Percentiles rank a stretch among this genome's conserved stretches.
phyloP scores from a whole-genome alignment of 2,888 invertebrate genomes.

The Chrysolina oricalcia region DNA sequence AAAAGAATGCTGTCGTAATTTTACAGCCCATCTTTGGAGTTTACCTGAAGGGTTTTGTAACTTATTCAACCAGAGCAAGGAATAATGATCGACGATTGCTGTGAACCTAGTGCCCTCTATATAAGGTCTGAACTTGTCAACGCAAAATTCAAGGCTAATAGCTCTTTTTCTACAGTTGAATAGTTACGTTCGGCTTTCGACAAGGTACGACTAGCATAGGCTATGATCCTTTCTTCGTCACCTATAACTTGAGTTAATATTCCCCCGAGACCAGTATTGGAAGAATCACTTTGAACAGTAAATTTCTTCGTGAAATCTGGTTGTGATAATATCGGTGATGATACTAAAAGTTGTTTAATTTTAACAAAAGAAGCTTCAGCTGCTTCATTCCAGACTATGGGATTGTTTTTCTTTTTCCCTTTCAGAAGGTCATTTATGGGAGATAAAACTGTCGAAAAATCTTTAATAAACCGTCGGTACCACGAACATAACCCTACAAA shows the following conservation, averaged over 20 bases:
- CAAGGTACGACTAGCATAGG: too few species aligned
- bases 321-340: constrained; percentile 18
- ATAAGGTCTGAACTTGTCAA: constrained; percentile 25
- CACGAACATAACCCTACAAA: not conserved
- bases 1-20: constrained; percentile 24
- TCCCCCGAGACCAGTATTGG: constrained; percentile 1
- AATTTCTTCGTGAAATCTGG: constrained; percentile 25
- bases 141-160: too few species aligned
- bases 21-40: constrained; percentile 4
- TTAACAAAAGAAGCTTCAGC: constrained; percentile 4
- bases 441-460: not conserved
- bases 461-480: not conserved
- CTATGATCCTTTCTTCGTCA: constrained; percentile 8
- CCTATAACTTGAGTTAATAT: constrained; percentile 14
- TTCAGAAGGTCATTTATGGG: constrained; percentile 13
- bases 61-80: not conserved
- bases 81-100: not conserved
- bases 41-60: constrained; percentile 19
- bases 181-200: too few species aligned
- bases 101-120: not conserved
- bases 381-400: not conserved
- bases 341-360: constrained; percentile 26
- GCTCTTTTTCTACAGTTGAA: not conserved
- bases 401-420: constrained; percentile 10
- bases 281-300: constrained; percentile 15